Base-by-base conservation (phyloP, 2,113 vertebrate genomes). In the Pagrus major region DNA sequence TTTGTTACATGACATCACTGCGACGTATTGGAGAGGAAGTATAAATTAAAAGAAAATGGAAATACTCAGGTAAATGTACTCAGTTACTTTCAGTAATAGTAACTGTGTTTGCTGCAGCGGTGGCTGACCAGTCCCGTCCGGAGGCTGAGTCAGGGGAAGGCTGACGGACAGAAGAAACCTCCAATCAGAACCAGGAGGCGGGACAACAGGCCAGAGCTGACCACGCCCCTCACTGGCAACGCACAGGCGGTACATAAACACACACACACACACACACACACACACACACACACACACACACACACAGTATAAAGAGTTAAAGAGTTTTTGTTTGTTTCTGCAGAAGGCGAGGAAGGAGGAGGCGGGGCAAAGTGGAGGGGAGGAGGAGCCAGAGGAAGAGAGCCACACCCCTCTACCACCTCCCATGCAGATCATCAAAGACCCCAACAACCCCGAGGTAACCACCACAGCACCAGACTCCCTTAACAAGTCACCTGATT, bases 351-450 rank as follows among this genome's bases (percentile, higher is more conserved):
- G 96, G 92, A 97, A 97, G 86, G 89, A 92, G 42, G 93, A 95
- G 76, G 84, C 71, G 20, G 88, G 76, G 54, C 90, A 94, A 41
- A 96, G 97, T 1, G 98, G 98, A 90, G 98, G 97, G 74, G 98
- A 99, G 93, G 98, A 98, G 85, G 98, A 99, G 85, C 94, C 96
- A 63, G 98, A 99, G 39, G 98, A 99, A 85, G 98, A 99, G 49
- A 96, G 96, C 10, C 96, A 97, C 91, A 98, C 97, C 4, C 97
- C 95, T 12, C 94, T 99, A 39, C 98, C 98, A 31, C 98, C 98
- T 0, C 98, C 98, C 6, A 99, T 99, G 98, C 97, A 98, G 92
- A 99, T 99, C 93, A 99, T 99, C 87, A 98, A 99, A 88, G 98
- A 99, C 54, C 96, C 97, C 33, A 97, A 97, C 37, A 93, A 95